phyloP scores from a whole-genome alignment of 2,797 vertebrate species.

The Enoplosus armatus region DNA sequence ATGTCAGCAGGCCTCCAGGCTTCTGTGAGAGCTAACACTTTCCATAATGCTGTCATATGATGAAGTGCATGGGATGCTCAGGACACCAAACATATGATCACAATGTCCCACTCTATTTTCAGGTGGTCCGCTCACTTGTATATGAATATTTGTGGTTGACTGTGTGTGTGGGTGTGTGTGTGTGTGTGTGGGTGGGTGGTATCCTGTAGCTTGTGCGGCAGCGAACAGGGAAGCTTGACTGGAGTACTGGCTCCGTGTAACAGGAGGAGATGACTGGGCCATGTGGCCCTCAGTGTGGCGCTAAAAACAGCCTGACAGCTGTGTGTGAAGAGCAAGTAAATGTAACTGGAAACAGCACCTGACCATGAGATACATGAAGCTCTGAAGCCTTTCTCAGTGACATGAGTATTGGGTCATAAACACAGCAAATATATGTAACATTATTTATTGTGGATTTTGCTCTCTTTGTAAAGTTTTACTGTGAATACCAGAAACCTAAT shows the following conservation, averaged over 20 bases:
- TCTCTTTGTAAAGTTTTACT: background rate
- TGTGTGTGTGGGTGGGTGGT: slow-evolving; percentile 20
- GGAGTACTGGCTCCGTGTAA: slow-evolving; percentile 70
- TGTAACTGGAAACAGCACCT: slow-evolving; percentile 62
- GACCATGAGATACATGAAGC: slow-evolving; percentile 43
- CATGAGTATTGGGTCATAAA: slow-evolving; percentile 24
- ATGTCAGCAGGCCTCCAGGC: slow-evolving; percentile 5
- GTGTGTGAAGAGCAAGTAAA: slow-evolving; percentile 57
- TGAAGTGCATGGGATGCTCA: slow-evolving; percentile 39
- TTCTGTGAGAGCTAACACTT: slow-evolving; percentile 33
- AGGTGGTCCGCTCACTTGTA: slow-evolving; percentile 33
- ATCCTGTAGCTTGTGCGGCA: slow-evolving; percentile 41
- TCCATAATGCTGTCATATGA: slow-evolving; percentile 49
- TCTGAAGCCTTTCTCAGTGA: slow-evolving; percentile 35
- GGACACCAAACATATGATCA: slow-evolving; percentile 48
- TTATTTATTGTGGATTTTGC: background rate
- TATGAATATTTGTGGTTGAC: too few species aligned
- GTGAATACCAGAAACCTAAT: background rate
- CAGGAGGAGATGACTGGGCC: slow-evolving; percentile 75
- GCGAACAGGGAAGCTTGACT: slow-evolving; percentile 28
- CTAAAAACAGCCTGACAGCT: slow-evolving; percentile 87
- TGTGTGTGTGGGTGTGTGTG: too few species aligned
- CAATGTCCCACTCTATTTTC: slow-evolving; percentile 63
- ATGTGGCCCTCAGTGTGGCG: slow-evolving; percentile 68
- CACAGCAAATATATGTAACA: background rate